Conservation (phyloP, 2,113 vertebrate species). For the Amphilophus citrinellus region DNA sequence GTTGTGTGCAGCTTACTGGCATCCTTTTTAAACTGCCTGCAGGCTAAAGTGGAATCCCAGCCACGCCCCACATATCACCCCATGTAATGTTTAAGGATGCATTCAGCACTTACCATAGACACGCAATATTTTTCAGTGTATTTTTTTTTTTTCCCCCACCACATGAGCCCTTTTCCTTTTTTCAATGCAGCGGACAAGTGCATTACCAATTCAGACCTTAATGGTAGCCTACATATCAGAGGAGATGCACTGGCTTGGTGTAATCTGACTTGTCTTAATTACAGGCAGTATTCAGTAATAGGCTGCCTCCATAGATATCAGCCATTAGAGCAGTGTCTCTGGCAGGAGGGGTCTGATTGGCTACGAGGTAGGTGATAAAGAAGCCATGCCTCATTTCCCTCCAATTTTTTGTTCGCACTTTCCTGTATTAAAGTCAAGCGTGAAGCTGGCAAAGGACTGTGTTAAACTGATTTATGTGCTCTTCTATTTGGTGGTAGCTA, state of each 20-base stretch:
- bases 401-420: constrained; percentile 75
- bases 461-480: constrained; percentile 76
- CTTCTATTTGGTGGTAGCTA: constrained; percentile 59
- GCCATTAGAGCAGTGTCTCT: constrained; percentile 73
- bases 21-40: constrained; percentile 54
- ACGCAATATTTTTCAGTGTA: constrained; percentile 28
- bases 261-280: constrained; percentile 80
- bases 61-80: constrained; percentile 59
- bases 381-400: constrained; percentile 78
- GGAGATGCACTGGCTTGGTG: constrained; percentile 58
- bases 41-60: constrained; percentile 53
- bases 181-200: constrained; percentile 29
- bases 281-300: constrained; percentile 77
- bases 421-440: constrained; percentile 74
- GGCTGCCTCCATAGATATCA: constrained; percentile 75
- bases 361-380: constrained; percentile 75
- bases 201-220: constrained; percentile 55
- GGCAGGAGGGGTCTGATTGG: constrained; percentile 68
- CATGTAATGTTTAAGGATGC: constrained; percentile 50
- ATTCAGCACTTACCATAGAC: constrained; percentile 36
- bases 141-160: not conserved
- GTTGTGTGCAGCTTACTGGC: constrained; percentile 33
- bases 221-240: constrained; percentile 68
- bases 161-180: constrained; percentile 24
- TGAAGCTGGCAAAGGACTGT: constrained; percentile 73